Percentiles rank a stretch among this genome's conserved stretches.
Evolutionary conservation across 2,888 invertebrate species (phyloP).

Genomic region (Eupithecia insigniata): DNA sequence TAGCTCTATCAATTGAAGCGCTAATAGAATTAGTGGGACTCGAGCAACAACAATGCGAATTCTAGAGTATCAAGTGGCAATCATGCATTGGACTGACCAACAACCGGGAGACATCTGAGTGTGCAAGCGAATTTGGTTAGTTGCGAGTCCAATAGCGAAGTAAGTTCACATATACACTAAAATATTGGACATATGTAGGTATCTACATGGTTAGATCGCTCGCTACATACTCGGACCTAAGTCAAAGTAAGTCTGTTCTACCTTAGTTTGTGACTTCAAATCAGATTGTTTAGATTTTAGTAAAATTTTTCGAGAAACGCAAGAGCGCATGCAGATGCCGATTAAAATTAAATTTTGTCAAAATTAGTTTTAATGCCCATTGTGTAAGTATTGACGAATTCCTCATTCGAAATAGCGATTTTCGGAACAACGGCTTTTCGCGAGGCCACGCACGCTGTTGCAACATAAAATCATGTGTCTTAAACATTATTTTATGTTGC

Average conservation of each 20-base stretch:
- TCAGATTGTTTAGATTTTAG: neutral
- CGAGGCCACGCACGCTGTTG: too few relatives aligned
- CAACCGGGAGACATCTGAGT: conserved; percentile 7
- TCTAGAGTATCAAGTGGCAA: neutral
- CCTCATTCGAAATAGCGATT: too few relatives aligned
- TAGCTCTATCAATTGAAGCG: neutral
- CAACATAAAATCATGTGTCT: too few relatives aligned
- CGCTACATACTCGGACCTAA: neutral
- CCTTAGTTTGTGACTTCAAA: neutral
- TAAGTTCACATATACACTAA: conserved; percentile 1
- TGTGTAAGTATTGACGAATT: too few relatives aligned
- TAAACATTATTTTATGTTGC: too few relatives aligned
- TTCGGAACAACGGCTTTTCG: too few relatives aligned
- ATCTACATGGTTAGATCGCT: neutral
- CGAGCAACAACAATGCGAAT: neutral
- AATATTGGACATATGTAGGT: neutral
- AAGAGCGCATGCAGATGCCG: neutral
- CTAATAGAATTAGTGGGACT: neutral
- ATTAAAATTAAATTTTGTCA: neutral
- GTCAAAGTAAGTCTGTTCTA: neutral
- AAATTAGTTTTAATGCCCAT: neutral
- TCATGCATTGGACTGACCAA: conserved; percentile 10
- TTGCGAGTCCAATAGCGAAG: neutral
- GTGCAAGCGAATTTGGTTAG: conserved; percentile 21
- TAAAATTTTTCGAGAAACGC: neutral